Evolutionary conservation across 1,140 invertebrate species (phyloP).

Genomic region (Tetramorium simillimum): DNA sequence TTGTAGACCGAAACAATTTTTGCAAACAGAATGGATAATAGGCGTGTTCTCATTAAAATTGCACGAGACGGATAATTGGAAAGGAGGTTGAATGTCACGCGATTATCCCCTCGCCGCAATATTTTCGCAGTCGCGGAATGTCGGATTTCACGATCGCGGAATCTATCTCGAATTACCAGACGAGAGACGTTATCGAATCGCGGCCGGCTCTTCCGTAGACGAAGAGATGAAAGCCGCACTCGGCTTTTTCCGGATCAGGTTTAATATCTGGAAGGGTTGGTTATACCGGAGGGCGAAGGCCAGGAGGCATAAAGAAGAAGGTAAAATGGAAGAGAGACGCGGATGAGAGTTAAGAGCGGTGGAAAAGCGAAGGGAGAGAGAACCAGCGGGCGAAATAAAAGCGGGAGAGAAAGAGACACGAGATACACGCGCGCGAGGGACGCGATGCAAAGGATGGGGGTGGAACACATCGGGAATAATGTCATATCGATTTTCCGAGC

Average conservation of each 20-base stretch:
- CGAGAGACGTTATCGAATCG: slow-evolving; percentile 24
- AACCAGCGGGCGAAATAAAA: slow-evolving; percentile 4
- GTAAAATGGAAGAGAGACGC: slow-evolving; percentile 3
- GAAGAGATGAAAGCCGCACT: slow-evolving; percentile 44
- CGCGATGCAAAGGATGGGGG: slow-evolving; percentile 35
- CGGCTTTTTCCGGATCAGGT: slow-evolving; percentile 34
- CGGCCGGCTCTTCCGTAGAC: background rate
- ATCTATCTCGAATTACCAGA: slow-evolving; percentile 27
- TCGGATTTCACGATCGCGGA: background rate
- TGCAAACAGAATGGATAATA: background rate
- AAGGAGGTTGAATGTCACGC: background rate
- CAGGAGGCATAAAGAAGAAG: slow-evolving; percentile 27
- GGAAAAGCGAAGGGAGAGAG: background rate
- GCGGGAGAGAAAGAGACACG: slow-evolving; percentile 11
- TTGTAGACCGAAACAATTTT: slow-evolving; percentile 7
- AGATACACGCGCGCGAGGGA: background rate
- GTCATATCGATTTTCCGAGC: slow-evolving; percentile 47
- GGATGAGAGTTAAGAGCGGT: slow-evolving; percentile 28
- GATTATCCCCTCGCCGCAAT: background rate
- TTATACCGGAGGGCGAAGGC: slow-evolving; percentile 11
- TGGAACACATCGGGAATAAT: slow-evolving; percentile 53
- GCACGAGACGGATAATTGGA: background rate
- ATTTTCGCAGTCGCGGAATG: slow-evolving; percentile 26
- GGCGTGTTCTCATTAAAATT: background rate
- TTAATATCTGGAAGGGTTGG: slow-evolving; percentile 50